Evolutionary conservation across 2,888 invertebrate species (phyloP), one percentile per base, ranked within the genome.

Genomic region (Ashinkailepas kermadecensis): DNA sequence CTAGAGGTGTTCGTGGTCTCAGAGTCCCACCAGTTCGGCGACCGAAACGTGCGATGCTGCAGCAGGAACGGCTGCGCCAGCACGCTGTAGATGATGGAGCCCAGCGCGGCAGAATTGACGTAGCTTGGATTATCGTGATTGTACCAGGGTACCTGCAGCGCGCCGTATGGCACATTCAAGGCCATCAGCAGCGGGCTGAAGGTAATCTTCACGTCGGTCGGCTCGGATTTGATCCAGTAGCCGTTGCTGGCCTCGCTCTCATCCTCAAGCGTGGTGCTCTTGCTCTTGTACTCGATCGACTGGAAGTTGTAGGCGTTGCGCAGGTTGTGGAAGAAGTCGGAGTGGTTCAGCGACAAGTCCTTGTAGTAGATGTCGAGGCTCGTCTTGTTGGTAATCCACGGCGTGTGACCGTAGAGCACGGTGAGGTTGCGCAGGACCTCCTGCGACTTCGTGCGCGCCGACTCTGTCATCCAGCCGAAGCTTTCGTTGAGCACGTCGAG

Each of bases 201-300:
- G 3, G 79, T 58, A 58, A 79, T 57, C 58, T 59, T 57, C 25
- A 79, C 58, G 58, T 79, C 79, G 7, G 79, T 25, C n/a, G 79
- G 79, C 79, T 79, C 79, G 9, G 79, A 79, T n/a, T 79, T 79
- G 79, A 79, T 79, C 79, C 58, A 58, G 79, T 79, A 79, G 79
- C 79, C 79, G 58, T 79, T 79, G n/a, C 58, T 58, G 25, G 57
- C 79, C 13, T 79, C 79, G 10, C 79, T 79, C 58, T 79, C 79
- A 11, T 79, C 58, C 13, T 79, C 79, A 3, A 23, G 6, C 23
- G 23, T 58, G 25, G 58, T 58, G 23, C 58, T 23, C 25, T 79
- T 79, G 79, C 9, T 79, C 79, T 79, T 79, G 79, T 79, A 79
- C 25, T 79, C 58, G 23, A 79, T 58, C 23, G 79, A 79, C 58